These are phyloP conservation scores for Prietella phreatophila DNA, from an alignment of 2,113 vertebrate genomes.

Conservation along the genomic window DNA sequence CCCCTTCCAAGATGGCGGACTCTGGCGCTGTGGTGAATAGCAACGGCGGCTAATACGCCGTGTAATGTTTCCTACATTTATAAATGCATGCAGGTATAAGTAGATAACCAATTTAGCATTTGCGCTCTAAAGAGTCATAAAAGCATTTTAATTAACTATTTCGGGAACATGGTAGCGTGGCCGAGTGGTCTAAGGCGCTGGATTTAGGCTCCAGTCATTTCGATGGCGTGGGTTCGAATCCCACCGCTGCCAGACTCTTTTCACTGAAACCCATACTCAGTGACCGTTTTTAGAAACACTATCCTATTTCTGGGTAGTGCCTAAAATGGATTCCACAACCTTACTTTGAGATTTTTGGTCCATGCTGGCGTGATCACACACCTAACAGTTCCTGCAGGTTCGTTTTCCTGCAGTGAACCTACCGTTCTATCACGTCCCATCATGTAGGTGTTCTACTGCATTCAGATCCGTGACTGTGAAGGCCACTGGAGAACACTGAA, in stretches of 20 bases:
- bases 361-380: not conserved
- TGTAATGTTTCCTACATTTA: not conserved
- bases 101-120: not conserved
- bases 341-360: not conserved
- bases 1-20: not conserved
- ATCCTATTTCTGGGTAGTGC: not conserved
- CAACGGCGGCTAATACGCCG: not conserved
- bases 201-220: constrained; percentile 23
- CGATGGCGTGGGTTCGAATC: constrained; percentile 22
- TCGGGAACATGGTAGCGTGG: not conserved
- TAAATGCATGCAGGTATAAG: not conserved
- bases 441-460: no score
- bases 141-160: not conserved
- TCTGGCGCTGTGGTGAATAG: not conserved
- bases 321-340: not conserved
- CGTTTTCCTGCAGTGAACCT: no score
- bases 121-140: not conserved
- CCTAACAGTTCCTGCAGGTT: not conserved
- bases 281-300: not conserved
- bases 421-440: no score
- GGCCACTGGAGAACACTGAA: no score
- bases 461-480: no score
- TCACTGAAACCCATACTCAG: not conserved
- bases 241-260: not conserved
- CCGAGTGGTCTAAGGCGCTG: constrained; percentile 22